phyloP scores from a whole-genome alignment of 2,888 invertebrate genomes.

The Caenorhabditis sinica region DNA sequence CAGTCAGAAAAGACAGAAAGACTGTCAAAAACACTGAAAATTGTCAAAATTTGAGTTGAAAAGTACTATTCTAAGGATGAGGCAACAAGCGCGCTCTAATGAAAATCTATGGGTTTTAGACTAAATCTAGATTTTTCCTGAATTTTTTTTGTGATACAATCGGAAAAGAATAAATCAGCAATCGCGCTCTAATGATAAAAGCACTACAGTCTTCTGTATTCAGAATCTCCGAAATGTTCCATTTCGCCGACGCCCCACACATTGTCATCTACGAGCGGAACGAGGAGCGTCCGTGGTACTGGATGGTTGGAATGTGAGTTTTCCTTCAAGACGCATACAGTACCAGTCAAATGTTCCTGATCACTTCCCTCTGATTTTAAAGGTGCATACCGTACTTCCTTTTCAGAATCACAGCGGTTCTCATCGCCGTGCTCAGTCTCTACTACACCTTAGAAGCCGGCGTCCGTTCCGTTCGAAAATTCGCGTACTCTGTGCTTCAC shows the following conservation, averaged over 20 bases:
- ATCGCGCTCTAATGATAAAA: background rate
- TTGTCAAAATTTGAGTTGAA: too few species aligned
- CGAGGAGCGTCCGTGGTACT: slow-evolving; percentile 55
- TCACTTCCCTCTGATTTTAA: too few species aligned
- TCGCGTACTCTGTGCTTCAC: slow-evolving; percentile 24
- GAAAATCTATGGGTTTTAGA: too few species aligned
- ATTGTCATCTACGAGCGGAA: slow-evolving; percentile 48
- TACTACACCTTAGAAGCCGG: slow-evolving; percentile 53
- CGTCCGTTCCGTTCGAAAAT: slow-evolving; percentile 20
- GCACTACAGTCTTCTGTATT: too few species aligned
- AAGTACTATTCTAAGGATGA: too few species aligned
- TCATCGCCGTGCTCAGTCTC: slow-evolving; percentile 43
- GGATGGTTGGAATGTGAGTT: slow-evolving; percentile 56
- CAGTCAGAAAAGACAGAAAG: too few species aligned
- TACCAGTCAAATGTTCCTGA: too few species aligned
- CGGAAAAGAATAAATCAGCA: background rate
- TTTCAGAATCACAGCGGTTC: slow-evolving; percentile 57
- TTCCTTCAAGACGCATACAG: background rate
- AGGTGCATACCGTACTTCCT: background rate
- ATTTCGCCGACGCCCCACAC: slow-evolving; percentile 58
- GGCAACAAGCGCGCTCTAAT: too few species aligned
- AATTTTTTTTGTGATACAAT: too few species aligned
- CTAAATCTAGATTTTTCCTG: too few species aligned
- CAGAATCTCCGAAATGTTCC: slow-evolving; percentile 56
- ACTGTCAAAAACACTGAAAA: too few species aligned